Evolutionary conservation across 2,888 invertebrate species (phyloP).

Genomic region (Protula sp.): DNA sequence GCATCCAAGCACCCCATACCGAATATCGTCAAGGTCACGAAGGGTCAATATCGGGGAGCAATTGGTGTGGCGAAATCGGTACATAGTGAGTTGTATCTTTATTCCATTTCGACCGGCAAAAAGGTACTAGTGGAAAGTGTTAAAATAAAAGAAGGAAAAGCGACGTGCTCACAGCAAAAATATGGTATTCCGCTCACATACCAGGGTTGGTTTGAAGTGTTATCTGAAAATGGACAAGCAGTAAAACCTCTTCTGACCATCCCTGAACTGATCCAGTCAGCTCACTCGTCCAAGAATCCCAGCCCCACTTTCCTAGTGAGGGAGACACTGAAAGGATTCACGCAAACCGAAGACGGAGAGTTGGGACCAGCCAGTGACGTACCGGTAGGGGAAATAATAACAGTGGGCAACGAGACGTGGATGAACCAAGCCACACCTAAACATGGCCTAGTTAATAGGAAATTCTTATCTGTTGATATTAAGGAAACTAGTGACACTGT

Average conservation of each 20-base stretch:
- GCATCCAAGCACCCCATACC: conserved; percentile 71
- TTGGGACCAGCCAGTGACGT: conserved; percentile 16
- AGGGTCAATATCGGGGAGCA: conserved; percentile 81
- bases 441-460: conserved; percentile 28
- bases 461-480: conserved; percentile 79
- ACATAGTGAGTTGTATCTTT: conserved; percentile 77
- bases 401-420: conserved; percentile 38
- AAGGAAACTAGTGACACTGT: conserved; percentile 77
- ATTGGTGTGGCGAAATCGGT: conserved; percentile 78
- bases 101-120: conserved; percentile 69
- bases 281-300: conserved; percentile 39
- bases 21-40: conserved; percentile 82
- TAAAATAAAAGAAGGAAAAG: conserved; percentile 16
- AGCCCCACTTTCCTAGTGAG: conserved; percentile 65
- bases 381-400: conserved; percentile 43
- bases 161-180: conserved; percentile 54
- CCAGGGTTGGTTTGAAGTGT: conserved; percentile 85
- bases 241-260: conserved; percentile 86
- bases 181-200: conserved; percentile 86
- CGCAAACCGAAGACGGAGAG: conserved; percentile 34
- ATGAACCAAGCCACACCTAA: conserved; percentile 26
- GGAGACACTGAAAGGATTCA: conserved; percentile 44
- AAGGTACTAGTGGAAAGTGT: conserved; percentile 58
- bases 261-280: conserved; percentile 65
- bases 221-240: conserved; percentile 88